Base-by-base conservation (phyloP, 2,797 vertebrate species). In the Gadopsis bispinosus region DNA sequence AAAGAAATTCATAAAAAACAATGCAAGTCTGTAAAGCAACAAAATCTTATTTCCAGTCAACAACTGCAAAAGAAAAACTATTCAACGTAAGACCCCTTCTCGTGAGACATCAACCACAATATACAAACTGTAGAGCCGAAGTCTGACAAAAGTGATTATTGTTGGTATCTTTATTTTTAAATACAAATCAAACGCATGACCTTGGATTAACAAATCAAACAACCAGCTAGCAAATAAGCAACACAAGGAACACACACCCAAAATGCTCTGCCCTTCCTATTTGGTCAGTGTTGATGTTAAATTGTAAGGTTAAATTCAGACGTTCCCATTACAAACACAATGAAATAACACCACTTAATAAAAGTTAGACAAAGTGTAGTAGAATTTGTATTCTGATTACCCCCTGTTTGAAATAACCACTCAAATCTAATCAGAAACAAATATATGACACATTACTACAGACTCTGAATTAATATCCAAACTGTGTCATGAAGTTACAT, bases 401-500 rank as follows among this genome's bases (percentile, higher is more conserved):
- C 41, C 55, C 69, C 62, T 58, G 43, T 63, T 33, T 16, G 1
- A 9, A 60, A 70, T 14, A 35, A n/a, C 5, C 19, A 41, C 33
- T 59, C 9, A n/a, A 71, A 56, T 39, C 5, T 26, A 19, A 53
- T 12, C 3, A 5, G 31, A 12, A 65, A 43, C 59, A 66, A 37
- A 41, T n/a, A 41, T 54, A 33, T 4, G 26, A 77, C 50, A 53
- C 11, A 61, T 9, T n/a, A 41, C 55, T 37, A 5, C 48, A 45
- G 16, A 26, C 7, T 26, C 16, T 55, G 22, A 31, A 12, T 66
- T 45, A 43, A 69, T 13, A 58, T 51, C 47, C 50, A 26, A 20
- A 51, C 37, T 31, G 35, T 31, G 43, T 64, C 62, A 19, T 56
- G 35, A 50, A 81, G 68, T 47, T 19, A 31, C 53, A 55, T 3